Conservation (phyloP, 2,113 vertebrate species). For the Arothron firmamentum region DNA sequence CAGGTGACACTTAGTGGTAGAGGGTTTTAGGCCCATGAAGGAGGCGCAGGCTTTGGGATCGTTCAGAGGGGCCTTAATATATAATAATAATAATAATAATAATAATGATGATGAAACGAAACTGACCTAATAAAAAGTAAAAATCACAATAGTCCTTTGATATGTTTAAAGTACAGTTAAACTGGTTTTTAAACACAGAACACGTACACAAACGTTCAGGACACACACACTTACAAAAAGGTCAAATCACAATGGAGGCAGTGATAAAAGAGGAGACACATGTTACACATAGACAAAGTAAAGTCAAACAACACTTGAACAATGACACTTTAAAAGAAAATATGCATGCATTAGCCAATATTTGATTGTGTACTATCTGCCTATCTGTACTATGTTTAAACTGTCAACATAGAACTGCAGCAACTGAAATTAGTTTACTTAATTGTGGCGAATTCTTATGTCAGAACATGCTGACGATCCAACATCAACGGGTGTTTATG, state of each 20-base stretch:
- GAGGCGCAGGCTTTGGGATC: slow-evolving; percentile 88
- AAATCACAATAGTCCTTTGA: background rate
- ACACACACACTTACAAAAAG: slow-evolving; percentile 76
- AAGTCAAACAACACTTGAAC: slow-evolving; percentile 1
- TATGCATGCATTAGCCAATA: too few species aligned
- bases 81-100: slow-evolving; percentile 10
- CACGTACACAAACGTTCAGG: slow-evolving; percentile 1
- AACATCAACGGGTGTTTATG: too few species aligned
- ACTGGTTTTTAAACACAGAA: background rate
- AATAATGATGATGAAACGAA: too few species aligned
- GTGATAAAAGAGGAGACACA: slow-evolving; percentile 65
- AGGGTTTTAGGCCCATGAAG: slow-evolving; percentile 89
- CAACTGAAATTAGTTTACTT: too few species aligned
- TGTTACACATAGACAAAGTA: slow-evolving; percentile 32
- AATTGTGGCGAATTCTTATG: too few species aligned
- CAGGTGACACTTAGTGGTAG: slow-evolving; percentile 87
- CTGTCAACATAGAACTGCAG: too few species aligned
- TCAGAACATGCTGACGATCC: too few species aligned
- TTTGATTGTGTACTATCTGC: too few species aligned
- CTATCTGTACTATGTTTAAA: too few species aligned
- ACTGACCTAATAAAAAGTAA: background rate
- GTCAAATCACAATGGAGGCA: slow-evolving; percentile 73
- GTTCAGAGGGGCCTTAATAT: slow-evolving; percentile 81
- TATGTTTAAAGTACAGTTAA: background rate
- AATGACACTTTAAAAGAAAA: too few species aligned